A percentile compares a stretch with the other conserved stretches of the same genome.
Evolutionary conservation across 2,888 invertebrate species (phyloP).

Genomic region (Eristalis arbustorum): DNA sequence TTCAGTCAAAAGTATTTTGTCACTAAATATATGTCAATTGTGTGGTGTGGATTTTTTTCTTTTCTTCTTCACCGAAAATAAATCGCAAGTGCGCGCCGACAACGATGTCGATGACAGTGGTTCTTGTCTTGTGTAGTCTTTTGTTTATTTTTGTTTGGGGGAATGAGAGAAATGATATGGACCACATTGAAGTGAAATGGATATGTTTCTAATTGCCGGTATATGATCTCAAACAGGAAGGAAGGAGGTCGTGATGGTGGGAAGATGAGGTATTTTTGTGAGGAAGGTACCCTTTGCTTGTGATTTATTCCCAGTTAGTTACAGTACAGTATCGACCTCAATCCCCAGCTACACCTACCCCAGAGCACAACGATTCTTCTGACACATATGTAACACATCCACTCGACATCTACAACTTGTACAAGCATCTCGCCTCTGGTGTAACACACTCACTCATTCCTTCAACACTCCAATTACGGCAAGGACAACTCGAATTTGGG

Average conservation of each 20-base stretch:
- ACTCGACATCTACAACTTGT: not conserved
- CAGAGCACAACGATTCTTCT: not conserved
- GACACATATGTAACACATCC: not conserved
- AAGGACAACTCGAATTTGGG: not conserved
- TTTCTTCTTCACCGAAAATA: not conserved
- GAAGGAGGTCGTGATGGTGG: not conserved
- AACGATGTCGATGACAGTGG: not conserved
- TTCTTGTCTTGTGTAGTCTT: slow-evolving; percentile 6
- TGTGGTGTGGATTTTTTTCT: not conserved
- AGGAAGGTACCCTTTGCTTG: too few species aligned
- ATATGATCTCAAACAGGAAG: not conserved
- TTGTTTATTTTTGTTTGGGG: slow-evolving; percentile 28
- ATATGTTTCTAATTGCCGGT: slow-evolving; percentile 3
- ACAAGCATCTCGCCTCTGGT: not conserved
- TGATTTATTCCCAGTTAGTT: not conserved
- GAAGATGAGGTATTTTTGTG: not conserved
- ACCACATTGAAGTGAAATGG: slow-evolving; percentile 5
- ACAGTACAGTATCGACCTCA: not conserved
- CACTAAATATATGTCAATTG: slow-evolving; percentile 42
- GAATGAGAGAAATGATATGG: slow-evolving; percentile 2
- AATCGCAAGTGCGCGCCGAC: slow-evolving; percentile 12
- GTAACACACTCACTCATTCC: not conserved
- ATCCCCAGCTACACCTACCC: not conserved
- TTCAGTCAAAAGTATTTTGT: slow-evolving; percentile 24
- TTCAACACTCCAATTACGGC: not conserved